Evolutionary conservation across 2,113 vertebrate species (phyloP).

Genomic region (Taxidea taxus): DNA sequence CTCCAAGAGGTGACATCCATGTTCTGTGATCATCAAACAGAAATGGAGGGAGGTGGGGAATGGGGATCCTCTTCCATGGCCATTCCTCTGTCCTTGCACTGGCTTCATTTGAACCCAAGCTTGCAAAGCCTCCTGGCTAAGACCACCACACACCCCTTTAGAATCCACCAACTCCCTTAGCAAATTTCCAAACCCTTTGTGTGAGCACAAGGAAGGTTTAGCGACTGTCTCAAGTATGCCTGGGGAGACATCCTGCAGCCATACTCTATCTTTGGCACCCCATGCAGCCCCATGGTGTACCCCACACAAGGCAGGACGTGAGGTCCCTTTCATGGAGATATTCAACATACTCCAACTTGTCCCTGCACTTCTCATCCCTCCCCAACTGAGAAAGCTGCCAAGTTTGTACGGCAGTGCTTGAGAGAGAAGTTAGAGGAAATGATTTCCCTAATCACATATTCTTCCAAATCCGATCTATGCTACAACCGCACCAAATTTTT

Average conservation of each 20-base stretch:
- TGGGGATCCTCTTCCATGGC: not conserved
- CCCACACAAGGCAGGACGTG: accelerated
- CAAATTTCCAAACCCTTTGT: not conserved
- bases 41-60: not conserved
- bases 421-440: not conserved
- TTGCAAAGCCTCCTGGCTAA: not conserved
- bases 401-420: not conserved
- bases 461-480: not conserved
- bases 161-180: not conserved
- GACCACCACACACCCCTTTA: not conserved
- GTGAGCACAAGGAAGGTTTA: not conserved
- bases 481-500: not conserved
- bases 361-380: not conserved
- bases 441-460: not conserved
- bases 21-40: not conserved
- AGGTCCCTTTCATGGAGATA: not conserved
- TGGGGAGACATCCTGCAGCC: too few species aligned
- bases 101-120: not conserved
- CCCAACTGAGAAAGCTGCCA: not conserved
- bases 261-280: not conserved
- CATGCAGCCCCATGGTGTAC: accelerated
- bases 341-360: not conserved
- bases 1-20: not conserved
- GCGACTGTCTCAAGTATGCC: not conserved
- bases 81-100: not conserved